Percentiles rank a stretch among this genome's conserved stretches.
Evolutionary conservation across 2,113 vertebrate genomes (phyloP).

Genomic region (Thermophis baileyi): DNA sequence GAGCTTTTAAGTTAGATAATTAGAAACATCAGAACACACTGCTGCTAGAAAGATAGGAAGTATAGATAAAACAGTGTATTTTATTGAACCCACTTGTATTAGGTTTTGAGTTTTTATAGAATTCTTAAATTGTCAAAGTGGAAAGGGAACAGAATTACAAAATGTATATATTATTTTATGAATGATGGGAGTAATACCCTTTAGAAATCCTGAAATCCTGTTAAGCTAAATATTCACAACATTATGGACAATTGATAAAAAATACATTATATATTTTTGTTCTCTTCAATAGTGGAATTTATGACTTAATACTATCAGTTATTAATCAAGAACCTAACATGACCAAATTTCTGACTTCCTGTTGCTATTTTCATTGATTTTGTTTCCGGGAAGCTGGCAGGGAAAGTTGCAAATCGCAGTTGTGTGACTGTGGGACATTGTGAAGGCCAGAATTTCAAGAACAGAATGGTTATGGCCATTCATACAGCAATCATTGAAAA

Average conservation of each 20-base stretch:
- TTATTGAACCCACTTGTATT: neutral
- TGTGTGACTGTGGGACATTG: neutral
- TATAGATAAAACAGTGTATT: neutral
- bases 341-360: neutral
- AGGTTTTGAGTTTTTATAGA: neutral
- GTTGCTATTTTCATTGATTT: neutral
- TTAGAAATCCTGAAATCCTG: no score
- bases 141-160: neutral
- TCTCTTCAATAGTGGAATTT: constrained; percentile 7
- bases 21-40: neutral
- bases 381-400: neutral
- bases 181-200: neutral
- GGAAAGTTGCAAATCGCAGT: neutral
- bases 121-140: neutral
- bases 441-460: neutral
- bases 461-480: neutral
- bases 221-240: neutral
- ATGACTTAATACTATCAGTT: neutral
- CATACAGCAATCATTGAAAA: neutral
- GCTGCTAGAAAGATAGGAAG: neutral
- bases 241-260: neutral
- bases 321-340: neutral
- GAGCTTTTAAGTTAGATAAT: neutral
- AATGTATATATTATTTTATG: neutral
- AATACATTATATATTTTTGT: constrained; percentile 28